Conservation (phyloP, 2,797 vertebrate genomes). For the Onychomys arenicola region DNA sequence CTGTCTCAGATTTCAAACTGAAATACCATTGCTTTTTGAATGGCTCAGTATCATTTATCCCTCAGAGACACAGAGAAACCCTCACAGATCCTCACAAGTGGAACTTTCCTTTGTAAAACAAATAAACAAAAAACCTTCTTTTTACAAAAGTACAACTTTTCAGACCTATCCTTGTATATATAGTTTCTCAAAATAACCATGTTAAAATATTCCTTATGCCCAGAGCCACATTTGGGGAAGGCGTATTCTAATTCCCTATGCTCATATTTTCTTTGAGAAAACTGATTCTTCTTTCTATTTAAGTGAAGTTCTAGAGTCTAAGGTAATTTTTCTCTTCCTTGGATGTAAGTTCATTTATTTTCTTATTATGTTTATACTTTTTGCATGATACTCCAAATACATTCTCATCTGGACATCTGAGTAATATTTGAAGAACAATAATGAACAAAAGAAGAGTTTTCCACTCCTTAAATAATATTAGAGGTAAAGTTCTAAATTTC, state of each 20-base stretch:
- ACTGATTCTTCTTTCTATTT: background rate
- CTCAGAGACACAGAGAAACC: background rate
- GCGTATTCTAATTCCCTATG: background rate
- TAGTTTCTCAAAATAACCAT: background rate
- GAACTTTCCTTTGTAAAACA: background rate
- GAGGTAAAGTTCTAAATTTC: slow-evolving; percentile 15
- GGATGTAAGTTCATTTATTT: background rate
- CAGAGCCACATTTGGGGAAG: background rate
- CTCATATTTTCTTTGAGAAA: slow-evolving; percentile 23
- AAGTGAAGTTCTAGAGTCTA: background rate
- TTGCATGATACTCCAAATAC: background rate
- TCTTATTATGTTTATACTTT: background rate
- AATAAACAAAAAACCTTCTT: background rate
- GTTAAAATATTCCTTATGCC: background rate
- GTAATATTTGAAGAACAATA: slow-evolving; percentile 25
- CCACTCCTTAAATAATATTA: background rate
- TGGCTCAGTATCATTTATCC: background rate
- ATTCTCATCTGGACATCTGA: background rate
- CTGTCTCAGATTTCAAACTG: background rate
- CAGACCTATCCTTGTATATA: background rate
- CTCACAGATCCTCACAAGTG: background rate
- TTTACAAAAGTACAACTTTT: background rate
- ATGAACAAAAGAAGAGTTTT: background rate
- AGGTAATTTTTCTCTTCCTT: background rate
- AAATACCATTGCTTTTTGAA: background rate